Evolutionary conservation across 2,888 invertebrate species (phyloP).

Genomic region (Ernsta delagoae): DNA sequence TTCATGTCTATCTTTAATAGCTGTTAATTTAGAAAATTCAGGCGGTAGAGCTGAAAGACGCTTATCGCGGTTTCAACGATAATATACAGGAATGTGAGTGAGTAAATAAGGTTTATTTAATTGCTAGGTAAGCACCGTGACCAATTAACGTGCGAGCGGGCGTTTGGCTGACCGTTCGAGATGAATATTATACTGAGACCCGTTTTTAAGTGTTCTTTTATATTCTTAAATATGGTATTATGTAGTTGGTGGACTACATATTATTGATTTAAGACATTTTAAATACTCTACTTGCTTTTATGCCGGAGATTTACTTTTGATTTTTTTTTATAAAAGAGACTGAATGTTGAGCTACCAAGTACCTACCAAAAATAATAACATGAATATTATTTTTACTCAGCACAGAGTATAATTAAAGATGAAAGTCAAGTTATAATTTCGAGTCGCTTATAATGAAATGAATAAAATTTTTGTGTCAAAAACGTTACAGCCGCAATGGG

Average conservation of each 20-base stretch:
- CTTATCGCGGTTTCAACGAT: conserved; percentile 26
- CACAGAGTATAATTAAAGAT: no score
- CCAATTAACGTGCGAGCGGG: conserved; percentile 70
- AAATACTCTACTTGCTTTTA: neutral
- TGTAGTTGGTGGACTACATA: neutral
- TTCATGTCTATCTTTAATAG: neutral
- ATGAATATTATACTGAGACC: conserved; percentile 39
- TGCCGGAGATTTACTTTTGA: neutral
- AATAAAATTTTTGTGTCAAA: conserved; percentile 7
- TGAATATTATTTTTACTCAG: no score
- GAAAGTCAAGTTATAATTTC: neutral
- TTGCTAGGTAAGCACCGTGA: conserved; percentile 81
- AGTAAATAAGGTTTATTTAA: conserved; percentile 51
- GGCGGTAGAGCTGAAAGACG: conserved; percentile 7
- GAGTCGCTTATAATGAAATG: neutral
- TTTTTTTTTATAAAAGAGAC: neutral
- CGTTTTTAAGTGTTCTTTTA: conserved; percentile 6
- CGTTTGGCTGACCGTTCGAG: conserved; percentile 22
- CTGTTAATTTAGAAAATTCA: conserved; percentile 17
- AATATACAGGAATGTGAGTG: conserved; percentile 32
- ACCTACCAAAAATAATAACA: no score
- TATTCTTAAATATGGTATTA: conserved; percentile 2
- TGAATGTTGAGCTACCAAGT: no score
- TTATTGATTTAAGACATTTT: neutral
- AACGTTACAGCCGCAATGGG: conserved; percentile 3